Conservation (phyloP, 2,797 vertebrate genomes). For the Poecilia velifera region DNA sequence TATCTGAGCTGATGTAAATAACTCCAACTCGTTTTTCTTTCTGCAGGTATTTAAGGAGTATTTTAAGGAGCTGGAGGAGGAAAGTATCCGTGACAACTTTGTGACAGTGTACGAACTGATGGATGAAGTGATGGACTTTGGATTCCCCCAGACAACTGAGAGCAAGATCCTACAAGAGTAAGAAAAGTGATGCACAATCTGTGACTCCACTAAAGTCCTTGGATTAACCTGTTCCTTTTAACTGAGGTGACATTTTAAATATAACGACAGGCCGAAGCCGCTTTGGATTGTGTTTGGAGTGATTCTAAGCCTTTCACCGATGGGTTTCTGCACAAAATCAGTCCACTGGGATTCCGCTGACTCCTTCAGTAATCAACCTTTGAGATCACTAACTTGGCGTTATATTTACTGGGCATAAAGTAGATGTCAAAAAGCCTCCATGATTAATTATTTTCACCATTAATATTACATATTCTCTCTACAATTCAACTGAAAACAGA, state of each 20-base stretch:
- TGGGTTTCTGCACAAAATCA: neutral
- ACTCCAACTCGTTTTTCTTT: conserved; percentile 6
- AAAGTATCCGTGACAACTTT: conserved; percentile 88
- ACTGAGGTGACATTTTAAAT: neutral
- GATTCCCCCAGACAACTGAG: conserved; percentile 87
- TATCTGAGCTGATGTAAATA: neutral
- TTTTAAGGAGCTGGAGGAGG: conserved; percentile 85
- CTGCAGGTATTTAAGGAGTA: conserved; percentile 84
- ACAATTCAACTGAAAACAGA: too few species aligned
- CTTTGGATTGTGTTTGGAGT: neutral
- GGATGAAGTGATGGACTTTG: conserved; percentile 88
- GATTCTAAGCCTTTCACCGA: neutral
- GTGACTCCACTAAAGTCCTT: neutral
- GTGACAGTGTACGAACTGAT: conserved; percentile 86
- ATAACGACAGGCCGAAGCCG: neutral
- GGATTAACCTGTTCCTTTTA: neutral
- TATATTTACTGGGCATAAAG: too few species aligned
- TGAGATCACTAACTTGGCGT: too few species aligned
- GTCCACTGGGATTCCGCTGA: neutral
- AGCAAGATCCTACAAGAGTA: conserved; percentile 89
- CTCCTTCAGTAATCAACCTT: too few species aligned
- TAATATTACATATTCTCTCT: too few species aligned
- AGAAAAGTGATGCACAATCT: conserved; percentile 45
- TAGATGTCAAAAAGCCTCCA: too few species aligned
- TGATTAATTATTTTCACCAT: too few species aligned